These are phyloP conservation scores for Albula goreensis DNA, from an alignment of 2,113 vertebrate species.

Conservation along the genomic window DNA sequence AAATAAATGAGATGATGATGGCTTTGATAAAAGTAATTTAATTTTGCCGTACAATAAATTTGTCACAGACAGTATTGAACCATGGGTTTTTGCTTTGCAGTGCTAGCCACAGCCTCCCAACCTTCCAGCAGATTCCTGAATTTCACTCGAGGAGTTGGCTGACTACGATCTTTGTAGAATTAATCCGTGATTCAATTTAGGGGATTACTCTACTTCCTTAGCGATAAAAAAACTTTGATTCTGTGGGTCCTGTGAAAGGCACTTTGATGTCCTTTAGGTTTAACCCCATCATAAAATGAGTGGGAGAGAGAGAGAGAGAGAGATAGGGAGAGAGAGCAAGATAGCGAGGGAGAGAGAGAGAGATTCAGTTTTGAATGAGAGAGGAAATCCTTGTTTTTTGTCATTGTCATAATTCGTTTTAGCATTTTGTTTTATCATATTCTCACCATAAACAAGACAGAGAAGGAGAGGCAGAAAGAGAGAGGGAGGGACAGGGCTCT, in stretches of 20 bases:
- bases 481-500: neutral
- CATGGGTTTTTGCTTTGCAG: neutral
- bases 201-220: constrained; percentile 31
- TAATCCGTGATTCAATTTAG: constrained; percentile 35
- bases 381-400: neutral
- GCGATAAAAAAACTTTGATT: constrained; percentile 12
- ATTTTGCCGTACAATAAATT: neutral
- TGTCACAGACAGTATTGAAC: neutral
- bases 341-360: neutral
- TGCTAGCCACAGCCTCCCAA: too few relatives aligned
- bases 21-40: neutral
- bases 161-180: constrained; percentile 19
- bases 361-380: neutral
- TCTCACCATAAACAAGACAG: neutral
- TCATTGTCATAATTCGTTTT: neutral
- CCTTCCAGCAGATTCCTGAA: neutral
- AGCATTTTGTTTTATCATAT: neutral
- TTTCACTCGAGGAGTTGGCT: neutral
- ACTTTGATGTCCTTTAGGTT: constrained; percentile 16
- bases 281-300: constrained; percentile 30
- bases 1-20: neutral
- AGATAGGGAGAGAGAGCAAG: neutral
- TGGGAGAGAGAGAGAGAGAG: neutral
- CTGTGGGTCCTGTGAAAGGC: constrained; percentile 2
- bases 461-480: neutral